Percentiles rank a stretch among this genome's conserved stretches.
phyloP scores from a whole-genome alignment of 2,113 vertebrate genomes.

The Nannobrachium achirus region DNA sequence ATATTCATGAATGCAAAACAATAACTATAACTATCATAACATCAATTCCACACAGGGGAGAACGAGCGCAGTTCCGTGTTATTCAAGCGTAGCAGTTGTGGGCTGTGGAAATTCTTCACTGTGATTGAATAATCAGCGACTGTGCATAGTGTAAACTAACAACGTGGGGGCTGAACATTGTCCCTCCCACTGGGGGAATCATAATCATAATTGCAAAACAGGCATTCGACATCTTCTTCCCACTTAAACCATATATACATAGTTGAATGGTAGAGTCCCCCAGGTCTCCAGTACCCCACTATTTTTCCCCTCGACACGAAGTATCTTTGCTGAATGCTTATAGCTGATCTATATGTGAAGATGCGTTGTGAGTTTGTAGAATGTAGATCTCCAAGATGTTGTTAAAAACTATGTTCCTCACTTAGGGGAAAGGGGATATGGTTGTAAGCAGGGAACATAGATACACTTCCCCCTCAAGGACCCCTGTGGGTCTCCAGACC shows the following conservation, averaged over 20 bases:
- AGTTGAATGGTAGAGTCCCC: no score
- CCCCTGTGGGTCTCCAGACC: no score
- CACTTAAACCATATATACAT: background rate
- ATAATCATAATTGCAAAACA: background rate
- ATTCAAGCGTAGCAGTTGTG: background rate
- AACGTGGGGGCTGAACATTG: background rate
- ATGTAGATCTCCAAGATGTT: no score
- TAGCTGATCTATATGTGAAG: no score
- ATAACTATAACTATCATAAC: background rate
- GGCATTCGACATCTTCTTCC: no score
- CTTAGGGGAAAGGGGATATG: no score
- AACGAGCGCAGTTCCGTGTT: background rate
- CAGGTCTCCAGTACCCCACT: background rate
- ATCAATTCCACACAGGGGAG: background rate
- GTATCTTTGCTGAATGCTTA: no score
- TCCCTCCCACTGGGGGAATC: background rate
- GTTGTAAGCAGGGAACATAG: no score
- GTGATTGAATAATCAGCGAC: slow-evolving; percentile 10
- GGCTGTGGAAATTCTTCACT: background rate
- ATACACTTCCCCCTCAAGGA: background rate
- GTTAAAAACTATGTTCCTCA: no score
- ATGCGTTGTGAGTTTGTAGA: no score
- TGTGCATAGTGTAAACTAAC: background rate
- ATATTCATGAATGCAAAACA: slow-evolving; percentile 17
- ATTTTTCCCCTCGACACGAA: no score